Base-by-base conservation (phyloP, 2,797 vertebrate genomes). In the Pelochelys cantorii region DNA sequence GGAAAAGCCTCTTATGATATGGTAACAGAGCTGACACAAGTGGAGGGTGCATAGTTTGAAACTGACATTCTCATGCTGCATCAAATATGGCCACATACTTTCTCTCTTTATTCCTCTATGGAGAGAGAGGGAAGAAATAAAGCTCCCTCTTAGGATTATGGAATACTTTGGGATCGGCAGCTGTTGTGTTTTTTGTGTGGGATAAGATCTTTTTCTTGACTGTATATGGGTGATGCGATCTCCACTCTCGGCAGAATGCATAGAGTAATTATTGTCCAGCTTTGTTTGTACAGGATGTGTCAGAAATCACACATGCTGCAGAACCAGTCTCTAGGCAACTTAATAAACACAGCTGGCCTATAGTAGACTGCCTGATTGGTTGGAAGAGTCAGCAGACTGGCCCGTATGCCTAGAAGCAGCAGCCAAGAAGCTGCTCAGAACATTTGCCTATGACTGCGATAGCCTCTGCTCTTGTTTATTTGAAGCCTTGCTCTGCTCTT, bases 11-110 rank as follows among this genome's bases (percentile, higher is more conserved):
- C 17, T n/a, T 9, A 7, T 79, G 68, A n/a, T 55, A 34, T 65
- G 37, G 59, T 7, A 83, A 48, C 18, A 13, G 7, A 31, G 18
- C 17, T 79, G 78, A n/a, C 10, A n/a, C 11, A n/a, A 20, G 15
- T 11, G 53, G 17, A n/a, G 17, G 15, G 27, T 55, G 3, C 8
- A 54, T 0, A 1, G 20, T 48, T 53, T 11, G 71, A 42, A 65
- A 13, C 6, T 6, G 3, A 10, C 27, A 8, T 37, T 75, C 3
- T 5, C 5, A 20, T 78, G 34, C 23, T 13, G 11, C 31, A 55
- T 80, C 12, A 48, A 4, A 20, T 80, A 52, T 52, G 8, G 56
- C 79, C 55, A 29, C 5, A 0, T 2, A 27, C 4, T 31, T 53
- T 82, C 12, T 11, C 27, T 22, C 56, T 71, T 8, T 56, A 75